A percentile compares a stretch with the other conserved stretches of the same genome.
Conservation (phyloP, 2,888 invertebrate genomes). For the Entomobrya multifasciata region DNA sequence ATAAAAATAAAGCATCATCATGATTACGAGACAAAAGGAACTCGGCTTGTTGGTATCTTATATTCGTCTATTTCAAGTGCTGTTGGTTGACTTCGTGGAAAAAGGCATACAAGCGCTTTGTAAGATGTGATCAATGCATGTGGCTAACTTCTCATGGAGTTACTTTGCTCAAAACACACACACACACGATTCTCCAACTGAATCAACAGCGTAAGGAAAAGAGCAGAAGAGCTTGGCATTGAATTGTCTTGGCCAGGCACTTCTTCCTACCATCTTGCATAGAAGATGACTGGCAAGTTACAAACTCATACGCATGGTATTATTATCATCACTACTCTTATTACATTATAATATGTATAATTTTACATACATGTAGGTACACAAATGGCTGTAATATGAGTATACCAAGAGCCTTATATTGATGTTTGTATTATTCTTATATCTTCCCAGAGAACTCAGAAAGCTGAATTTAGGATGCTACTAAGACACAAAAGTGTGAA, state of each 20-base stretch:
- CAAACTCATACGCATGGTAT: constrained; percentile 48
- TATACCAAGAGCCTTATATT: background rate
- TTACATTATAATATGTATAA: constrained; percentile 3
- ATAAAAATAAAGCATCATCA: constrained; percentile 19
- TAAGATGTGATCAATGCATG: constrained; percentile 65
- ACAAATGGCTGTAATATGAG: constrained; percentile 14
- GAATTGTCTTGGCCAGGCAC: constrained; percentile 29
- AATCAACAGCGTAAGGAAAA: constrained; percentile 22
- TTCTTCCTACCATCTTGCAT: constrained; percentile 45
- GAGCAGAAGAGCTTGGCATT: constrained; percentile 15
- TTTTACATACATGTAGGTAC: background rate
- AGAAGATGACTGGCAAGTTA: constrained; percentile 67
- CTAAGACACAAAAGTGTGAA: constrained; percentile 48
- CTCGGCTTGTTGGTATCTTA: constrained; percentile 28
- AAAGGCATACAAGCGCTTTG: constrained; percentile 18
- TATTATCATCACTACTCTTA: constrained; percentile 18
- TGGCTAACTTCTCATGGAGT: constrained; percentile 52
- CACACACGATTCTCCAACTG: constrained; percentile 29
- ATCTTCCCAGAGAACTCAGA: too few species aligned
- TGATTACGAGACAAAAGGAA: constrained; percentile 35
- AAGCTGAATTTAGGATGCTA: background rate
- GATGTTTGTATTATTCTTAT: too few species aligned
- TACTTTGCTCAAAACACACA: constrained; percentile 38
- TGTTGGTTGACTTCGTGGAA: constrained; percentile 40
- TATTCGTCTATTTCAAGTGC: constrained; percentile 36